Percentiles rank a stretch among this genome's conserved stretches.
Conservation (phyloP, 2,888 invertebrate species). For the Acleris emargana region DNA sequence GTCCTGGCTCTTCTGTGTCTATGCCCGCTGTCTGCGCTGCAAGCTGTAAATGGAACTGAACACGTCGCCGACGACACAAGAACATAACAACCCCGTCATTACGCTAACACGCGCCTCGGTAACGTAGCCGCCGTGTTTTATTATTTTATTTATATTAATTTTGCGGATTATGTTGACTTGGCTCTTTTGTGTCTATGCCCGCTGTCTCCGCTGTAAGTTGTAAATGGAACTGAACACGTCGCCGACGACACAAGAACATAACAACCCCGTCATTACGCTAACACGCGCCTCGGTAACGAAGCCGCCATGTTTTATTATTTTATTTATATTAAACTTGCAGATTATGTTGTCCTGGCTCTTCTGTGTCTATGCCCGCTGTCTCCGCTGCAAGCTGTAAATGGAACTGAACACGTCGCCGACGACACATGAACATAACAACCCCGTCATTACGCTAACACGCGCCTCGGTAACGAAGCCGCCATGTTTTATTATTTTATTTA, state of each 20-base stretch:
- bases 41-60: too few relatives aligned
- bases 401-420: background rate
- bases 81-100: conserved; percentile 10
- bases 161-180: background rate
- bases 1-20: too few relatives aligned
- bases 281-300: background rate
- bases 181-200: background rate
- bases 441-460: conserved; percentile 5
- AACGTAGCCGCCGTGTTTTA: background rate
- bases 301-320: background rate
- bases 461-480: too few relatives aligned
- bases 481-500: background rate
- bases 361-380: background rate
- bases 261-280: conserved; percentile 7
- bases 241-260: conserved; percentile 3
- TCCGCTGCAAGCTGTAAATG: conserved; percentile 5
- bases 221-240: conserved; percentile 2
- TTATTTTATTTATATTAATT: background rate
- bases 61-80: background rate
- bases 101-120: background rate
- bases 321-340: background rate
- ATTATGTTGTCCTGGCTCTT: background rate
- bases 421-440: conserved; percentile 3
- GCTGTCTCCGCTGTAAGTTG: background rate
- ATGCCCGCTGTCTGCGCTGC: too few relatives aligned